Evolutionary conservation across 2,888 invertebrate genomes (phyloP).

Genomic region (Lepidocyrtoides sp.): DNA sequence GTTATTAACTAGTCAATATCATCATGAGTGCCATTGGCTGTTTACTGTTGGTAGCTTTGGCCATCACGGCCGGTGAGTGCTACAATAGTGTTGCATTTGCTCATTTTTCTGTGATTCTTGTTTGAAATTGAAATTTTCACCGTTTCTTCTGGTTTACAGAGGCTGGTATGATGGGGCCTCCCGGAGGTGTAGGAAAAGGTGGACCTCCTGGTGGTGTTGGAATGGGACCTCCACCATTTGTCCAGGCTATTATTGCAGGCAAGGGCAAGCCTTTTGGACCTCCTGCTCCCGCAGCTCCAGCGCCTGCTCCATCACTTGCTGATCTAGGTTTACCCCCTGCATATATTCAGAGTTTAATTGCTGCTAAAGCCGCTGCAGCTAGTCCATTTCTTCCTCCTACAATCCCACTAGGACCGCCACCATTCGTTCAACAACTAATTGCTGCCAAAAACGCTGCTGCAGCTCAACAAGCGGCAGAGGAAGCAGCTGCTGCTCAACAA

Average conservation of each 20-base stretch:
- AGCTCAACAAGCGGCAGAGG: conserved; percentile 71
- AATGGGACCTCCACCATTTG: conserved; percentile 74
- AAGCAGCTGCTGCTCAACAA: conserved; percentile 73
- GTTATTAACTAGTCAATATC: not conserved
- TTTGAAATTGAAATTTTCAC: not conserved
- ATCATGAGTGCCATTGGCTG: conserved; percentile 39
- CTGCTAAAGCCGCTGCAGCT: conserved; percentile 65
- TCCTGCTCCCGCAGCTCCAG: not conserved
- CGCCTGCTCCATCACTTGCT: not conserved
- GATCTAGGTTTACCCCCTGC: conserved; percentile 27
- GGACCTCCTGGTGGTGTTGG: conserved; percentile 57
- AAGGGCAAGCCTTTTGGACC: conserved; percentile 69
- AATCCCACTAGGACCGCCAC: conserved; percentile 72
- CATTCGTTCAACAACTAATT: conserved; percentile 75
- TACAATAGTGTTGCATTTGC: not conserved
- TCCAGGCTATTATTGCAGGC: conserved; percentile 58
- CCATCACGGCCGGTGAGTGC: conserved; percentile 67
- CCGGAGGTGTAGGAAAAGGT: conserved; percentile 29
- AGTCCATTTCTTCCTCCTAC: conserved; percentile 63
- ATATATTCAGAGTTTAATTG: conserved; percentile 68
- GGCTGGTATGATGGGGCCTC: conserved; percentile 75
- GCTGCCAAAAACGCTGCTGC: conserved; percentile 78
- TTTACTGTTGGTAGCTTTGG: conserved; percentile 56
- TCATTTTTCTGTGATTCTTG: not conserved
- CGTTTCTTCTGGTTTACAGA: conserved; percentile 51